Evolutionary conservation across 1,140 invertebrate species (phyloP).

Genomic region (Atta texana): DNA sequence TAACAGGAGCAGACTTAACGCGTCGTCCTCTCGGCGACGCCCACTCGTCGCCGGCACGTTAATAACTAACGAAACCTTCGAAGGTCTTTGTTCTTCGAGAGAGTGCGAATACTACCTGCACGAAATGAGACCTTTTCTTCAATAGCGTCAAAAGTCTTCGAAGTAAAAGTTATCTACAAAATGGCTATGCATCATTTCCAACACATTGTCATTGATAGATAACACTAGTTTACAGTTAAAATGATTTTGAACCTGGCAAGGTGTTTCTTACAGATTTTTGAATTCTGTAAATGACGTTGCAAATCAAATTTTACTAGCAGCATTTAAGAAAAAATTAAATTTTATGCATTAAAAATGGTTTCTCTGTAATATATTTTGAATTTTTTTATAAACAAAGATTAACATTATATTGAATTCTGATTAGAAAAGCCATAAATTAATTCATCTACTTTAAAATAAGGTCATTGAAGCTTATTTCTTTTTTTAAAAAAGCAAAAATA

Average conservation of each 20-base stretch:
- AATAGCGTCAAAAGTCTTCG: background rate
- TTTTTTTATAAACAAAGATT: too few relatives aligned
- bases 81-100: slow-evolving; percentile 35
- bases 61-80: slow-evolving; percentile 63
- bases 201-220: background rate
- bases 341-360: too few relatives aligned
- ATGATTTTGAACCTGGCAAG: too few relatives aligned
- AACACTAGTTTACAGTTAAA: background rate
- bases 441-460: too few relatives aligned
- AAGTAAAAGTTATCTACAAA: background rate
- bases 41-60: slow-evolving; percentile 61
- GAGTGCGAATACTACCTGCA: slow-evolving; percentile 51
- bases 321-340: too few relatives aligned
- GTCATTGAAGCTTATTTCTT: background rate
- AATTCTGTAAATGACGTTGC: too few relatives aligned
- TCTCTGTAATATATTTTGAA: too few relatives aligned
- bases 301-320: too few relatives aligned
- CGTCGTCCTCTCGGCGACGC: slow-evolving; percentile 33
- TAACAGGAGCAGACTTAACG: slow-evolving; percentile 26
- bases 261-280: too few relatives aligned
- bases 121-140: slow-evolving; percentile 2
- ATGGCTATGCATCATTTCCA: background rate
- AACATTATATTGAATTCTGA: too few relatives aligned
- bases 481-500: background rate
- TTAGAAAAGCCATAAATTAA: too few relatives aligned